Conservation (phyloP, 2,797 vertebrate genomes). For the Malacoctenus gilli region DNA sequence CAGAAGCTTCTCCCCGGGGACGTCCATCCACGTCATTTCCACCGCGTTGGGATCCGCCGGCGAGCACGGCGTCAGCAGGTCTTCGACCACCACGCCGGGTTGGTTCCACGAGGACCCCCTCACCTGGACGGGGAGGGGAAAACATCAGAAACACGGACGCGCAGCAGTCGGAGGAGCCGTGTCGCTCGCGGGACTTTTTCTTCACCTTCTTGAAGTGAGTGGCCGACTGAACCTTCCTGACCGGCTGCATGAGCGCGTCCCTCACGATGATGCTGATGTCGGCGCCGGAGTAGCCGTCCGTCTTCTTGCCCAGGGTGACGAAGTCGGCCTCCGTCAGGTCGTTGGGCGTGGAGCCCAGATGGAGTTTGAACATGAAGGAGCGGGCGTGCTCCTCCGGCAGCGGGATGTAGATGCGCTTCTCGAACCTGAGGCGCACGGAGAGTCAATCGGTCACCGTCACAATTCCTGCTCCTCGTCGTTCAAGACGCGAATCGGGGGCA, state of each 20-base stretch:
- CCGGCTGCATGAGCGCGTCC: slow-evolving; percentile 95
- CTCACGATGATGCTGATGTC: slow-evolving; percentile 92
- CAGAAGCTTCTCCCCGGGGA: slow-evolving; percentile 89
- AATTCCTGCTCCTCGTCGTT: too few species aligned
- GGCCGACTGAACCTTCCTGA: slow-evolving; percentile 92
- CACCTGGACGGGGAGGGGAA: slow-evolving; percentile 67
- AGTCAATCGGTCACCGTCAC: slow-evolving; percentile 22
- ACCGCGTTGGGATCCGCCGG: slow-evolving; percentile 85
- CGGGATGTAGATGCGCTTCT: slow-evolving; percentile 93
- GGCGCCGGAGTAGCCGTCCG: slow-evolving; percentile 91
- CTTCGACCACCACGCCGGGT: slow-evolving; percentile 80
- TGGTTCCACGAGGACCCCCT: slow-evolving; percentile 82
- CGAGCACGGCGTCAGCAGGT: slow-evolving; percentile 92
- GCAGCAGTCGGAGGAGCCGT: too few species aligned
- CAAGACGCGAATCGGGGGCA: too few species aligned
- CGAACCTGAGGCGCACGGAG: slow-evolving; percentile 86
- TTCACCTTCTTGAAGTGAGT: slow-evolving; percentile 94
- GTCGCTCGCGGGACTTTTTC: too few species aligned
- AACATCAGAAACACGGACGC: too few species aligned
- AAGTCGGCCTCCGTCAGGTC: slow-evolving; percentile 85
- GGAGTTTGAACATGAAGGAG: slow-evolving; percentile 88
- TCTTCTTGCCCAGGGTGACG: slow-evolving; percentile 85
- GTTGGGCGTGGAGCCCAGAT: slow-evolving; percentile 89
- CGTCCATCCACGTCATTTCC: slow-evolving; percentile 93
- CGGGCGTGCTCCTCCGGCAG: slow-evolving; percentile 83